Conservation (phyloP, 2,888 invertebrate species). For the Lithodes maja region DNA sequence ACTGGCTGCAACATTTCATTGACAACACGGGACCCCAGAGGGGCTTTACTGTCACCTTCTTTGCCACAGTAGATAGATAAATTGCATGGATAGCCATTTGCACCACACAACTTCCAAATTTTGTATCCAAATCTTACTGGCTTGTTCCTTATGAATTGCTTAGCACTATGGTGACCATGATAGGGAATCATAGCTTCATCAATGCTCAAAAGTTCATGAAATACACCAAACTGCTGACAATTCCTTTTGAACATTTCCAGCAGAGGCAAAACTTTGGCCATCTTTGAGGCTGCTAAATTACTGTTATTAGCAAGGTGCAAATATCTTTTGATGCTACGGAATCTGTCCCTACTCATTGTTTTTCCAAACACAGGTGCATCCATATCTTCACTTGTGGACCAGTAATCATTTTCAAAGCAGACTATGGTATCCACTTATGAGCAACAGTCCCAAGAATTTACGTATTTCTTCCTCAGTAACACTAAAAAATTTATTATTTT, state of each 20-base stretch:
- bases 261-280: conserved; percentile 32
- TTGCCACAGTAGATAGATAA: background rate
- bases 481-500: background rate
- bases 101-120: conserved; percentile 10
- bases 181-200: conserved; percentile 39
- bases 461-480: background rate
- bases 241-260: conserved; percentile 10
- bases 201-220: conserved; percentile 20
- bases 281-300: conserved; percentile 21
- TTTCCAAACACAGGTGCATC: conserved; percentile 2
- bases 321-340: conserved; percentile 20
- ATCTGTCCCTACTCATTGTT: conserved; percentile 32
- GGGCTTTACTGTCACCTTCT: background rate
- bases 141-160: conserved; percentile 23
- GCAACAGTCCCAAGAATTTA: conserved; percentile 26
- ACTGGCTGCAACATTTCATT: background rate
- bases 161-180: conserved; percentile 17
- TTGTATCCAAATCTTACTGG: conserved; percentile 27
- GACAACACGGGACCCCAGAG: conserved; percentile 21
- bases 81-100: conserved; percentile 24
- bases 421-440: conserved; percentile 34
- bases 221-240: conserved; percentile 11
- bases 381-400: conserved; percentile 28
- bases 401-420: conserved; percentile 14
- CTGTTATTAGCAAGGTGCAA: conserved; percentile 30